Percentiles rank a stretch among this genome's conserved stretches.
These are phyloP conservation scores for Ondatra zibethicus DNA, from an alignment of 2,113 vertebrate genomes.

Conservation along the genomic window DNA sequence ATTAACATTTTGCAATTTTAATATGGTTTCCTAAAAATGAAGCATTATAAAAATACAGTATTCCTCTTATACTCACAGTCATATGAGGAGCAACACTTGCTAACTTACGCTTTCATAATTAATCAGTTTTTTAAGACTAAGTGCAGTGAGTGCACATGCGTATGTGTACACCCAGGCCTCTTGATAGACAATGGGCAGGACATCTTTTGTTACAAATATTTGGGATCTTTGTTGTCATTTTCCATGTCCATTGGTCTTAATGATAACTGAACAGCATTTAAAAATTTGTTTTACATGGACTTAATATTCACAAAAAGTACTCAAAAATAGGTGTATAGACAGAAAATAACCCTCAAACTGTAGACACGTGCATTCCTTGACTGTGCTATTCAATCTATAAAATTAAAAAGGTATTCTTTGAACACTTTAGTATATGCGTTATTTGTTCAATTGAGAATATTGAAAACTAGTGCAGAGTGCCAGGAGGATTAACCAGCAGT, in stretches of 20 bases:
- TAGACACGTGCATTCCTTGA: background rate
- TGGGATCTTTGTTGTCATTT: background rate
- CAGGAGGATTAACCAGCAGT: background rate
- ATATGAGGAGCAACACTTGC: background rate
- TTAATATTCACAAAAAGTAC: background rate
- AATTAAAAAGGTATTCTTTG: background rate
- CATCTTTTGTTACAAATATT: background rate
- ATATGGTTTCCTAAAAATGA: background rate
- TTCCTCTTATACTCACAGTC: background rate
- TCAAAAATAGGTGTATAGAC: background rate
- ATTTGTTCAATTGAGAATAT: background rate
- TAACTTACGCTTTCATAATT: background rate
- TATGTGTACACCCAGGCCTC: accelerated
- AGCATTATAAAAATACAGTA: background rate
- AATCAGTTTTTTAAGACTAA: background rate
- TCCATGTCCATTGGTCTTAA: background rate
- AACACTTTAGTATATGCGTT: background rate
- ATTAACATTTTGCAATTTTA: background rate
- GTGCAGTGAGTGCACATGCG: background rate
- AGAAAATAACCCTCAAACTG: background rate
- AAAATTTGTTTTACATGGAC: background rate
- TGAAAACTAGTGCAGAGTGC: background rate
- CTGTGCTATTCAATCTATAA: background rate
- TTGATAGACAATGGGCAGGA: background rate
- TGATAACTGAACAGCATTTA: background rate